phyloP scores from a whole-genome alignment of 2,888 invertebrate genomes.

The Gymnoscelis rufifasciata region DNA sequence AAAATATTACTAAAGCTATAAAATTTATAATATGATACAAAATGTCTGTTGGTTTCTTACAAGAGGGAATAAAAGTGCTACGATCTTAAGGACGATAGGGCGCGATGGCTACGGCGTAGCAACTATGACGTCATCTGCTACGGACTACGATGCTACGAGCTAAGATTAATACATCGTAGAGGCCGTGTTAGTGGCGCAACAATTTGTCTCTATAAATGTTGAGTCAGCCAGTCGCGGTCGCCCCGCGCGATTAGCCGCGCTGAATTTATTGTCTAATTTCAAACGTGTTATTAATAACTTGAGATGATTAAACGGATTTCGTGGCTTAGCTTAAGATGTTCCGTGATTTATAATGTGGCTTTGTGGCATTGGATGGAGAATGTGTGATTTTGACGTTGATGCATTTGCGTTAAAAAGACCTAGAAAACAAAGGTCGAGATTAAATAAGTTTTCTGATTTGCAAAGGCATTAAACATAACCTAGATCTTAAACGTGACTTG shows the following conservation, averaged over 20 bases:
- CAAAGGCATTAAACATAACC: too few relatives aligned
- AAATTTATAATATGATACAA: too few relatives aligned
- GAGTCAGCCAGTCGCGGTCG: constrained; percentile 73
- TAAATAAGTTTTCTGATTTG: neutral
- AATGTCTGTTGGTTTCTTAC: too few relatives aligned
- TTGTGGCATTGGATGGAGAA: constrained; percentile 44
- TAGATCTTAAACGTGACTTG: too few relatives aligned
- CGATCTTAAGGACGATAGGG: neutral
- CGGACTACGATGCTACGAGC: constrained; percentile 37
- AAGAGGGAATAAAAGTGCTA: constrained; percentile 13
- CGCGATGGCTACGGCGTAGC: constrained; percentile 17
- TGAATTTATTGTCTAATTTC: constrained; percentile 79
- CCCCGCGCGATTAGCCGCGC: constrained; percentile 72
- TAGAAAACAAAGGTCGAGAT: neutral
- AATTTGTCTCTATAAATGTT: constrained; percentile 80
- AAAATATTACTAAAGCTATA: too few relatives aligned
- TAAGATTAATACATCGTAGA: constrained; percentile 75
- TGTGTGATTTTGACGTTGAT: constrained; percentile 23
- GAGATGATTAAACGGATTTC: constrained; percentile 75
- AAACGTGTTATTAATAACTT: constrained; percentile 76
- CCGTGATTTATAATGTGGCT: constrained; percentile 66
- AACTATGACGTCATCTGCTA: constrained; percentile 28
- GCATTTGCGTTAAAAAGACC: neutral
- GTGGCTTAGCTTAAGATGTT: constrained; percentile 64
- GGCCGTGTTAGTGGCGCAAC: constrained; percentile 71